Evolutionary conservation across 2,113 vertebrate genomes (phyloP).

Genomic region (Elanoides forficatus): DNA sequence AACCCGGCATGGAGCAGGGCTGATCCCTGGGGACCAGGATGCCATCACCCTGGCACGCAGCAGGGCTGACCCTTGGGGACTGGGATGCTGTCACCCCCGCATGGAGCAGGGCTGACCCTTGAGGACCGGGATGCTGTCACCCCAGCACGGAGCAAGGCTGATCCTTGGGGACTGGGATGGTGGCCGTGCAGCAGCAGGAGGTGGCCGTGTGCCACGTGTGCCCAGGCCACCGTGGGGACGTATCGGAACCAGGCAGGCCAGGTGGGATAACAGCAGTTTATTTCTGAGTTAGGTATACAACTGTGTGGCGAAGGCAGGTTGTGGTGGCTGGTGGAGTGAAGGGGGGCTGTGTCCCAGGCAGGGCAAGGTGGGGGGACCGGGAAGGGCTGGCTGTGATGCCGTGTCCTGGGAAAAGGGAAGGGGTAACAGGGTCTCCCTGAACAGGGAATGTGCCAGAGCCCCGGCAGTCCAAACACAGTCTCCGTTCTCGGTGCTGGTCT

Average conservation of each 20-base stretch:
- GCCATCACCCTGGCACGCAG: neutral
- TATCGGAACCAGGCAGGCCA: neutral
- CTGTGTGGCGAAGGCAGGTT: neutral
- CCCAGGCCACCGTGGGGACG: rapidly evolving
- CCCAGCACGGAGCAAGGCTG: neutral
- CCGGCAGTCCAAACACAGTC: rapidly evolving
- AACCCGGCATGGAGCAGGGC: rapidly evolving
- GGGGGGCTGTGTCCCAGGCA: neutral
- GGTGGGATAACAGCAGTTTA: constrained; percentile 7
- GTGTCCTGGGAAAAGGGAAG: neutral
- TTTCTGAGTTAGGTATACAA: constrained; percentile 26
- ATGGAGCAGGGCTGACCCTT: neutral
- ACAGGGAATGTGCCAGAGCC: rapidly evolving
- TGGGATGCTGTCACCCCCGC: neutral
- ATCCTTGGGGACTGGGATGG: neutral
- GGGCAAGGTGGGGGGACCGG: neutral
- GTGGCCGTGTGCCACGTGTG: neutral
- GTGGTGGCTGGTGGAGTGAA: neutral
- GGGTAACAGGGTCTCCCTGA: neutral
- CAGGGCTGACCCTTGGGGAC: neutral
- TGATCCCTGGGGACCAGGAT: rapidly evolving
- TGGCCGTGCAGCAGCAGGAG: neutral
- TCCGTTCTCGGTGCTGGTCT: neutral
- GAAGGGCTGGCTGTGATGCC: neutral
- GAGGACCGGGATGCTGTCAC: neutral